These are phyloP conservation scores for Tonatia bakeri DNA, from an alignment of 2,113 vertebrate species.

Conservation along the genomic window DNA sequence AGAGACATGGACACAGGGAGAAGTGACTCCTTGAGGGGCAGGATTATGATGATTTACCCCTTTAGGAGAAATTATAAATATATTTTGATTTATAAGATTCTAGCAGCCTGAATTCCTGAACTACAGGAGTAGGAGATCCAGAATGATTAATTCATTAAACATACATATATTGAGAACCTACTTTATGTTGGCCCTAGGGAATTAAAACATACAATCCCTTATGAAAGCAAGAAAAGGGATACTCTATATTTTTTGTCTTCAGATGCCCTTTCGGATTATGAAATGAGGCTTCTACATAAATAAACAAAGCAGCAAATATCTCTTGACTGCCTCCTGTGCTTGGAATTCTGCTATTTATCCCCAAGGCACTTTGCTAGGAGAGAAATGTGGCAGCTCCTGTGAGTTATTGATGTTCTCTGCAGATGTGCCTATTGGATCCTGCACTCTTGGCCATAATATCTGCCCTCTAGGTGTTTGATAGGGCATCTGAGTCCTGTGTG, in stretches of 20 bases:
- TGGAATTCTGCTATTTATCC: background rate
- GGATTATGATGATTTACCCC: background rate
- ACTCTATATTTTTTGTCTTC: background rate
- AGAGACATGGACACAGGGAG: background rate
- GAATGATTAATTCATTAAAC: background rate
- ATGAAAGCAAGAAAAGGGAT: background rate
- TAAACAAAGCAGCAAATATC: background rate
- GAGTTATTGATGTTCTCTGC: constrained; percentile 38
- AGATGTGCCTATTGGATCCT: background rate
- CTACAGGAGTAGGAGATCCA: background rate
- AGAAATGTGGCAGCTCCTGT: background rate
- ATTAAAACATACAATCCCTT: background rate
- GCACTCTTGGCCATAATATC: background rate
- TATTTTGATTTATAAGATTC: constrained; percentile 8
- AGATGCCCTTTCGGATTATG: background rate
- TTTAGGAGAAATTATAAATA: constrained; percentile 5
- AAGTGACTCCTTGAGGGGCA: background rate
- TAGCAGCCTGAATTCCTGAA: background rate
- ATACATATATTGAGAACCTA: background rate
- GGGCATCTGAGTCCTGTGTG: constrained; percentile 31
- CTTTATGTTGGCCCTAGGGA: background rate
- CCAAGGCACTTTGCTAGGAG: background rate
- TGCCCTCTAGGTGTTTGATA: constrained; percentile 30
- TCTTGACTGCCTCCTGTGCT: constrained; percentile 5
- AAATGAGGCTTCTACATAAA: background rate